phyloP scores from a whole-genome alignment of 1,140 invertebrate species.

The Antheraea mylitta region DNA sequence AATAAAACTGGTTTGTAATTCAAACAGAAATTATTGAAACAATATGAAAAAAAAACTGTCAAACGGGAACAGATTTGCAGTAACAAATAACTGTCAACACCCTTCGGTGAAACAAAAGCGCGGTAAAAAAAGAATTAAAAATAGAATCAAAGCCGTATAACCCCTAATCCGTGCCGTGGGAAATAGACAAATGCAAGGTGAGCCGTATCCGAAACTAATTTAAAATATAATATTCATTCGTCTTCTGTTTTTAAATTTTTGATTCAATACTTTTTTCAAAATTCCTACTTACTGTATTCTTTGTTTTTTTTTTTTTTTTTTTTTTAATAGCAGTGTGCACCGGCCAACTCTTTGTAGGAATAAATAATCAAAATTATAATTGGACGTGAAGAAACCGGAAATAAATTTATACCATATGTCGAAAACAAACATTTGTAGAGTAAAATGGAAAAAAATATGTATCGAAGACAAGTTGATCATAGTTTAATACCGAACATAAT shows the following conservation, averaged over 20 bases:
- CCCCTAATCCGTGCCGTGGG: slow-evolving; percentile 74
- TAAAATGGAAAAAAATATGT: slow-evolving; percentile 32
- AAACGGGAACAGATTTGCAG: slow-evolving; percentile 63
- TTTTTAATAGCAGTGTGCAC: not conserved
- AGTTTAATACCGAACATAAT: slow-evolving; percentile 65
- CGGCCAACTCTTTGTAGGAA: not conserved
- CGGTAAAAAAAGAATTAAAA: slow-evolving; percentile 64
- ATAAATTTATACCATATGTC: slow-evolving; percentile 40
- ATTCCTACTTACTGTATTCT: not conserved
- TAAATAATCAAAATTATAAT: not conserved
- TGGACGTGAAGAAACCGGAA: slow-evolving; percentile 9
- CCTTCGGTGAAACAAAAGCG: slow-evolving; percentile 74
- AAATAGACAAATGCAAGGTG: slow-evolving; percentile 74
- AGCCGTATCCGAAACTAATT: slow-evolving; percentile 73
- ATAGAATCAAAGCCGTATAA: slow-evolving; percentile 63
- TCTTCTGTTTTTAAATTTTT: slow-evolving; percentile 64
- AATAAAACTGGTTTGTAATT: slow-evolving; percentile 68
- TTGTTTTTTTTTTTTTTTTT: not conserved
- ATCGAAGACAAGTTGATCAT: slow-evolving; percentile 67
- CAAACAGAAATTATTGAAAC: slow-evolving; percentile 62
- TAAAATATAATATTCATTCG: slow-evolving; percentile 71
- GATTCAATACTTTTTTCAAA: slow-evolving; percentile 29
- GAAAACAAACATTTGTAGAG: slow-evolving; percentile 57
- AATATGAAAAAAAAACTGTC: slow-evolving; percentile 50
- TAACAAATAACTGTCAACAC: slow-evolving; percentile 78